Percentiles rank a stretch among this genome's conserved stretches.
These are phyloP conservation scores for Forpus xanthops DNA, from an alignment of 2,797 vertebrate species.

Conservation along the genomic window DNA sequence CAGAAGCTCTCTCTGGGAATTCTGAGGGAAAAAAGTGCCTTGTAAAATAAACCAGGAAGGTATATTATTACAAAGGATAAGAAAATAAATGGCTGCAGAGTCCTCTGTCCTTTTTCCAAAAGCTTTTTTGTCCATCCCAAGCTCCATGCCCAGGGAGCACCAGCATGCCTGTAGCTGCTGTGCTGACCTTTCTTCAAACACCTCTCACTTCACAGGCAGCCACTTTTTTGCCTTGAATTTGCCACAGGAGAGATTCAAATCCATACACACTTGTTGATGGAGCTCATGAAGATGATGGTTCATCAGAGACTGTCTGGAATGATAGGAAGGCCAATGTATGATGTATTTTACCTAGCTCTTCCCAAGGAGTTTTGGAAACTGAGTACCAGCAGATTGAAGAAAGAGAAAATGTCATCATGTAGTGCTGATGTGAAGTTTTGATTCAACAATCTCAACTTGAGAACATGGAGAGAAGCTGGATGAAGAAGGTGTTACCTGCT, in stretches of 20 bases:
- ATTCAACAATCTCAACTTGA: neutral
- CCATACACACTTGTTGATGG: neutral
- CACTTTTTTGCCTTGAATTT: neutral
- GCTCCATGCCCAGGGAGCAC: neutral
- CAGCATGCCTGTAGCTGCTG: neutral
- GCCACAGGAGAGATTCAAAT: neutral
- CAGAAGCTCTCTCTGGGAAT: neutral
- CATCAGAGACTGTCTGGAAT: neutral
- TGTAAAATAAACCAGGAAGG: neutral
- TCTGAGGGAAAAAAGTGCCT: neutral
- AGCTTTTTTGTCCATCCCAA: neutral
- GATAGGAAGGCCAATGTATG: fast-evolving
- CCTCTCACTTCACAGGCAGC: neutral
- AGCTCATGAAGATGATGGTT: neutral
- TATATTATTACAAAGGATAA: neutral
- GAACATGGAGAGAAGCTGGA: neutral
- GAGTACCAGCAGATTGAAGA: neutral
- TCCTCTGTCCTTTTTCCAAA: neutral
- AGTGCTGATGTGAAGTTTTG: neutral
- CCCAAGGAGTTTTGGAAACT: neutral
- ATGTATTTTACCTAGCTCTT: neutral
- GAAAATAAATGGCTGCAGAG: neutral
- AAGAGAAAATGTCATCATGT: neutral
- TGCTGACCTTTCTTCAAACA: neutral
- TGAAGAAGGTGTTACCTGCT: neutral